Base-by-base conservation (phyloP, 2,888 invertebrate species). In the Eretmocerus hayati region DNA sequence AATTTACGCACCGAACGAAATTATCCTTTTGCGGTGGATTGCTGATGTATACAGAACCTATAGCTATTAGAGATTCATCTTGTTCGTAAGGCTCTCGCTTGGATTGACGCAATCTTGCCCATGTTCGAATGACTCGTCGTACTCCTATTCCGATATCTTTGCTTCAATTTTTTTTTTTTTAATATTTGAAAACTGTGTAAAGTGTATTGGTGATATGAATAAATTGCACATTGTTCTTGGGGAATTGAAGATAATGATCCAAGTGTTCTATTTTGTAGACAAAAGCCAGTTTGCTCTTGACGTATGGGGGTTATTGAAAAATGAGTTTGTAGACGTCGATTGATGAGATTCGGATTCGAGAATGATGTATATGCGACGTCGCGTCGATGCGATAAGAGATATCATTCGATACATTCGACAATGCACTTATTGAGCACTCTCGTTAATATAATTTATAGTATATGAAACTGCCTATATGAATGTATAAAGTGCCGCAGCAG, bases 361-460 rank as follows among this genome's bases (percentile, higher is more conserved):
- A n/a, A n/a, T n/a, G n/a, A n/a, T n/a, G n/a, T n/a, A n/a, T n/a
- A n/a, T n/a, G n/a, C n/a, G n/a, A n/a, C n/a, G n/a, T 26, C 26
- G 26, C 6, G 6, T 9, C 26, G 11, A 11, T 26, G 26, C 26
- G 26, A 26, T 26, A 9, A 6, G 11, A 11, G 26, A 26, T 26
- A 11, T 6, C 26, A n/a, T n/a, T 11, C 26, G 11, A 26, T 11
- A 9, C 26, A 9, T 26, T 26, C 26, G 11, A 26, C 26, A 26
- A 26, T 26, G 26, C 6, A 26, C 16, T 16, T 22, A 33, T 33
- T 9, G 33, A 42, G n/a, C 18, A 37, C 33, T 35, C 41, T 30
- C 45, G 15, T 45, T 42, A 42, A 20, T 22, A 36, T 15, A 49
- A 45, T 44, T 45, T 30, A 44, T 31, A 40, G n/a, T n/a, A n/a